Evolutionary conservation across 2,113 vertebrate species (phyloP).

Genomic region (Grus americana): DNA sequence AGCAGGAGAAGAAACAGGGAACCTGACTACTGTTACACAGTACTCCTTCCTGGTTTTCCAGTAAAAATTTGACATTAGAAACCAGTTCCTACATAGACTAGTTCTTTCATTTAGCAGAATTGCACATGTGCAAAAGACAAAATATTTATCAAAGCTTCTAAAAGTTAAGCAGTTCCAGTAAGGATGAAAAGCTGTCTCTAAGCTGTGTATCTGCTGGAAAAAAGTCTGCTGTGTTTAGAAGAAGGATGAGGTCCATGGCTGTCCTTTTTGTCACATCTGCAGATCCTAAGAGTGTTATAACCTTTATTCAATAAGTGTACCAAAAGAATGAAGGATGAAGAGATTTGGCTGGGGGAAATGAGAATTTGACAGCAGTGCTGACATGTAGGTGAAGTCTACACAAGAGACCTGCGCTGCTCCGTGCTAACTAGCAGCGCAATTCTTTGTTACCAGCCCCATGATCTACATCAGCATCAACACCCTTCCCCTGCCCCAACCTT

Average conservation of each 20-base stretch:
- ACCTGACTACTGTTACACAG: background rate
- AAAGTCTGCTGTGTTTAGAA: background rate
- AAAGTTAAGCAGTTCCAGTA: background rate
- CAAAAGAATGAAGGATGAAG: background rate
- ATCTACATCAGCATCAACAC: background rate
- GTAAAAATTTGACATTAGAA: background rate
- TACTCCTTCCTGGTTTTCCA: background rate
- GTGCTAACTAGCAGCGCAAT: background rate
- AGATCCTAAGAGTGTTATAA: background rate
- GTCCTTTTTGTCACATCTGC: background rate
- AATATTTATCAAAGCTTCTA: background rate
- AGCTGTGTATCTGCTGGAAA: background rate
- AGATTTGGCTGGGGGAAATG: background rate
- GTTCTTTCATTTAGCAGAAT: background rate
- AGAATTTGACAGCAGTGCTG: background rate
- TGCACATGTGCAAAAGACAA: background rate
- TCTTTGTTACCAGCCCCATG: background rate
- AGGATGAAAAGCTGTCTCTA: background rate
- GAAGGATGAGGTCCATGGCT: background rate
- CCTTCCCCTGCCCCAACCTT: background rate
- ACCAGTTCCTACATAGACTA: background rate
- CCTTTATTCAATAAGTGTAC: background rate
- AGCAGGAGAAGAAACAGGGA: background rate
- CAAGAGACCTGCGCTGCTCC: background rate
- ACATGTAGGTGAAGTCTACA: background rate